Base-by-base conservation (phyloP, 1,140 invertebrate species). In the Ditylenchus dipsaci region DNA sequence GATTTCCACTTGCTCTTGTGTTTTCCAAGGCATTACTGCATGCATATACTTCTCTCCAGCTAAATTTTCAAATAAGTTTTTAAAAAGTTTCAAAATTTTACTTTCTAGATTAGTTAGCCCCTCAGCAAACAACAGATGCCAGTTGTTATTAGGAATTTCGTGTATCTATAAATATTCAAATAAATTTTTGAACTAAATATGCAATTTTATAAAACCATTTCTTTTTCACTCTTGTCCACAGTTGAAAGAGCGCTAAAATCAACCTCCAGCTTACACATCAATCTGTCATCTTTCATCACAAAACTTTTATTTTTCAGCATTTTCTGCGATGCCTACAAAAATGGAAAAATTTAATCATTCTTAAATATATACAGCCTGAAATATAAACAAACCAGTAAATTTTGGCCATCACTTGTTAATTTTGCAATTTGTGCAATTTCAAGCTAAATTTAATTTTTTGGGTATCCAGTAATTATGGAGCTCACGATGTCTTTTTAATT, bases 271-370 rank as follows among this genome's bases (percentile, higher is more conserved):
- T 21, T 68, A 59, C 43, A 68, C 27, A 19, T 42, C 45, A 64
- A 23, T 53, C 33, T 42, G 56, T 7, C 61, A 43, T 27, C 59
- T 57, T 30, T 68, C 33, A 43, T 21, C 29, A 21, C 15, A 26
- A 17, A 43, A 13, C 17, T 3, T 29, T 45, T 68, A n/a, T 65
- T 21, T 15, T 45, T 63, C 23, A 69, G 38, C 62, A 73, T 56
- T 19, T 72, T 60, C 45, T 74, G n/a, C 9, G 42, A 38, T 26
- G 66, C 73, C 71, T 73, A n/a, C n/a, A n/a, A n/a, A n/a, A n/a
- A n/a, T n/a, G n/a, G n/a, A n/a, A n/a, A n/a, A n/a, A n/a, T n/a
- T n/a, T n/a, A n/a, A n/a, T n/a, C n/a, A n/a, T n/a, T n/a, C n/a
- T n/a, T n/a, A n/a, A n/a, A n/a, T n/a, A n/a, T n/a, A n/a, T n/a